These are phyloP conservation scores for Phyllotreta striolata DNA, from an alignment of 2,888 invertebrate species.

Conservation along the genomic window DNA sequence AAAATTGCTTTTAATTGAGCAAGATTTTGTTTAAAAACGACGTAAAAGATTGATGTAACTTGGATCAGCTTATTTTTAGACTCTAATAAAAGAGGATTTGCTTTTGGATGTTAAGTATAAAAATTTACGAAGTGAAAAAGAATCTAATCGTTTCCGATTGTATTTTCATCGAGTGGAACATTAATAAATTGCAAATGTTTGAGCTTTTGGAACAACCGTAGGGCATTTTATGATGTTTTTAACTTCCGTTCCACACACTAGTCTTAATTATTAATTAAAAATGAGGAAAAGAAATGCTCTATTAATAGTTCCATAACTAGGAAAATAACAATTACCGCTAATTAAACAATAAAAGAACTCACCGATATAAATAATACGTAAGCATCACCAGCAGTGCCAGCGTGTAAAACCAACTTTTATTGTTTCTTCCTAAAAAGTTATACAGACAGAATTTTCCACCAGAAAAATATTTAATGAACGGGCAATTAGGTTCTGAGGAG, in stretches of 20 bases:
- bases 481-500: too few relatives aligned
- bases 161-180: neutral
- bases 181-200: neutral
- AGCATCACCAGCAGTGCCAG: constrained; percentile 5
- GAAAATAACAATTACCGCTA: constrained; percentile 25
- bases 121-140: too few relatives aligned
- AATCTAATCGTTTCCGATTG: too few relatives aligned
- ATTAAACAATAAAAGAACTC: constrained; percentile 23
- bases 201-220: neutral
- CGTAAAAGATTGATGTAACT: too few relatives aligned
- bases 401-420: constrained; percentile 4
- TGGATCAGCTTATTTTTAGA: too few relatives aligned
- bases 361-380: constrained; percentile 16
- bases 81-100: too few relatives aligned
- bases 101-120: too few relatives aligned
- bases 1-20: too few relatives aligned
- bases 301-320: constrained; percentile 26
- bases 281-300: constrained; percentile 25
- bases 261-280: constrained; percentile 14
- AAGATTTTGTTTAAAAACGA: too few relatives aligned
- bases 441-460: neutral
- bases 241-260: neutral
- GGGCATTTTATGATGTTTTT: constrained; percentile 5
- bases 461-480: too few relatives aligned
- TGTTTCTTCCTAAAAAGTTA: neutral